Conservation (phyloP, 2,888 invertebrate genomes). For the Lasius fuliginosus region DNA sequence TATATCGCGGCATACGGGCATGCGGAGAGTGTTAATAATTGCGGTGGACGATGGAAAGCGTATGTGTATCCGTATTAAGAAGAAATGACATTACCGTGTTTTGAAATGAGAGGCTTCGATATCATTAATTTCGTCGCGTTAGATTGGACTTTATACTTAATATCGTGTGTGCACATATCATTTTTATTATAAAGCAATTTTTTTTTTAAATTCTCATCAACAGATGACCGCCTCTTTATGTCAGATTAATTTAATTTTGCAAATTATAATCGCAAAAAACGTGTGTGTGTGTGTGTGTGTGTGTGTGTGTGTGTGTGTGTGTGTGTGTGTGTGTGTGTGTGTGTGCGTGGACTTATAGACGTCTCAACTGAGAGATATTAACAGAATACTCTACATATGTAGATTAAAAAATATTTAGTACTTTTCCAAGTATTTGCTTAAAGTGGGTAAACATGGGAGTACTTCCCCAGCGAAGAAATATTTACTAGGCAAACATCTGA, state of each 20-base stretch:
- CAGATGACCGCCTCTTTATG: not conserved
- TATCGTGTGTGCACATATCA: too few species aligned
- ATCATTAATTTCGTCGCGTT: slow-evolving; percentile 13
- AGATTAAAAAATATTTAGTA: slow-evolving; percentile 51
- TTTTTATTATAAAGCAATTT: not conserved
- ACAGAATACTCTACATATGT: not conserved
- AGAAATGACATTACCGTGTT: slow-evolving; percentile 61
- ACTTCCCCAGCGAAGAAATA: slow-evolving; percentile 71
- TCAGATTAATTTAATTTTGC: not conserved
- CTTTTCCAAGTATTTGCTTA: slow-evolving; percentile 64
- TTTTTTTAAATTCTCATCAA: not conserved
- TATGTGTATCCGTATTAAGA: slow-evolving; percentile 58
- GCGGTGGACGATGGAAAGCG: slow-evolving; percentile 67
- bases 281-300: not conserved
- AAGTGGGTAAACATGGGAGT: slow-evolving; percentile 69
- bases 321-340: not conserved
- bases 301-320: too few species aligned
- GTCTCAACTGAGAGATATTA: slow-evolving; percentile 17
- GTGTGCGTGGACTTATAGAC: not conserved
- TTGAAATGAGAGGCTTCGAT: slow-evolving; percentile 47
- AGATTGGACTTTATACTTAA: not conserved
- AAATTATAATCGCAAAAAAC: slow-evolving; percentile 6
- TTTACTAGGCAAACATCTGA: slow-evolving; percentile 68
- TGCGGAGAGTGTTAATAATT: slow-evolving; percentile 73
- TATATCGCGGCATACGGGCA: slow-evolving; percentile 68